A percentile compares a stretch with the other conserved stretches of the same genome.
phyloP scores from a whole-genome alignment of 2,113 vertebrate genomes.

The Pseudopodoces humilis region DNA sequence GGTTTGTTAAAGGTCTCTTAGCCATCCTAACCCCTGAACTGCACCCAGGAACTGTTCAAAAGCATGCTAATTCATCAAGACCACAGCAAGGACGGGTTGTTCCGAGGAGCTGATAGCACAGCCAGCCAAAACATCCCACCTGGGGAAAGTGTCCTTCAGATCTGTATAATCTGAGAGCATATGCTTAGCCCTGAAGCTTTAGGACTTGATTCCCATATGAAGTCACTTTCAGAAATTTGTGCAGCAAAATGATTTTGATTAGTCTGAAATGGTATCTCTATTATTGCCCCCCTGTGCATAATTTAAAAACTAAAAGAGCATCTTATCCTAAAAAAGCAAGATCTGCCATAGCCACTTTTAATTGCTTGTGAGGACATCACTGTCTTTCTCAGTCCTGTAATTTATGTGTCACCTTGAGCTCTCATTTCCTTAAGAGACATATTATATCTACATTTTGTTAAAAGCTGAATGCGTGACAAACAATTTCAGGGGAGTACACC shows the following conservation, averaged over 20 bases:
- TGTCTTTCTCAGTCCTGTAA: not conserved
- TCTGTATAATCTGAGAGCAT: not conserved
- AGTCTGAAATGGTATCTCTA: not conserved
- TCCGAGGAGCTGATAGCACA: not conserved
- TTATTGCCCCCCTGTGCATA: not conserved
- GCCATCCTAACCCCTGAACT: not conserved
- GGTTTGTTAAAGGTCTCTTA: not conserved
- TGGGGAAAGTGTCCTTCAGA: not conserved
- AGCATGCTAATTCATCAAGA: not conserved
- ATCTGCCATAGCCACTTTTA: not conserved
- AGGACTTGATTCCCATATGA: not conserved
- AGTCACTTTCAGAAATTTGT: not conserved
- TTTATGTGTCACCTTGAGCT: constrained; percentile 1
- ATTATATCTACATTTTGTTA: not conserved
- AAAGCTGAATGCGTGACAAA: not conserved
- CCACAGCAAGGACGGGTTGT: not conserved
- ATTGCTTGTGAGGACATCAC: not conserved
- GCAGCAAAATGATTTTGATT: not conserved
- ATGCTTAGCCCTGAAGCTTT: not conserved
- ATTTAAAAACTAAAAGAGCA: not conserved
- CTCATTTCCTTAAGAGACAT: not conserved
- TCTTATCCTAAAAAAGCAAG: not conserved
- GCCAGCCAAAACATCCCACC: not conserved
- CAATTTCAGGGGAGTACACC: not conserved
- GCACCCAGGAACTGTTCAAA: not conserved